Base-by-base conservation (phyloP, 2,888 invertebrate species). In the Monopis laevigella region DNA sequence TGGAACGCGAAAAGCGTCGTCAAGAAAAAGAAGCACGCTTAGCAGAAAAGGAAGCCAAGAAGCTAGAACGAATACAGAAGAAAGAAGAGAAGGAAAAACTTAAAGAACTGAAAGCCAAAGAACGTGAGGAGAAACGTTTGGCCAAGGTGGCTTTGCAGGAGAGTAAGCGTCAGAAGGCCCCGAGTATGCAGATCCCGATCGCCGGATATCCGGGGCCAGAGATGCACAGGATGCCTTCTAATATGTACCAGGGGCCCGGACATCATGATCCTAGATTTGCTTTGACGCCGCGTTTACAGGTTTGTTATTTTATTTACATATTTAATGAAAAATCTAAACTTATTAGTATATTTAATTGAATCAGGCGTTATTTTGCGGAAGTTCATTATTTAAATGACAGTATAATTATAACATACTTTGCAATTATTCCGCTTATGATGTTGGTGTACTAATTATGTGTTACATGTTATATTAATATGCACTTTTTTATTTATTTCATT, bases 1-100 rank as follows among this genome's bases (percentile, higher is more conserved):
- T 72, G 29, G 84, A 84, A 54, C 72, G 81, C 39, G 84, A 84
- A 44, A 83, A 81, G 52, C 83, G 83, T 47, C 62, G 82, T 0
- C 80, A 74, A 51, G 84, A 85, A 51, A 68, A 72, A 10, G 83
- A 84, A 58, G 75, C 75, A 13, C 78, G 78, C 49, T 59, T 62
- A 44, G 69, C 72, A 0, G 80, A 83, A 32, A 84, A 84, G 27
- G 81, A 82, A 52, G 77, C 80, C 10, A 65, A 67, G 34, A 62
- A 65, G 40, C 47, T 72, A 6, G 84, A 84, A 39, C 60, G 82
- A 2, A 48, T 82, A 40, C 80, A 78, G 46, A 77, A 75, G 58
- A 78, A 72, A 46, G 81, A 80, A 51, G 81, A 82, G 51, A 74
- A 81, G 46, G 70, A 78, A 50, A 70, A 72, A 50, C 45, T 70